phyloP scores from a whole-genome alignment of 2,888 invertebrate genomes.

The Bellardia pandia region DNA sequence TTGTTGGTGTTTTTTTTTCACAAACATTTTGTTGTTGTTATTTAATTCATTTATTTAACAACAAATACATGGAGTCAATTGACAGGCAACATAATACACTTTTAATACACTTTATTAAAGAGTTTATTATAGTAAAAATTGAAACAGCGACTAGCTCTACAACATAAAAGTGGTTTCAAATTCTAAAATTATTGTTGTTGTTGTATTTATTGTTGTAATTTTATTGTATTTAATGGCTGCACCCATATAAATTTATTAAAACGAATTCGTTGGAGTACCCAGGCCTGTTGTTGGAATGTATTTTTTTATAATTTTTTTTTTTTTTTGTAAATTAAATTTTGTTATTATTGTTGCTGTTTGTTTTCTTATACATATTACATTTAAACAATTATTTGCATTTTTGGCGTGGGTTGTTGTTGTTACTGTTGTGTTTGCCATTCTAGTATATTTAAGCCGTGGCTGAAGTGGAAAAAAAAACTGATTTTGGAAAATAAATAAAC shows the following conservation, averaged over 20 bases:
- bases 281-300: conserved; percentile 24
- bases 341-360: conserved; percentile 36
- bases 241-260: conserved; percentile 60
- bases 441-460: background rate
- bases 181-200: conserved; percentile 53
- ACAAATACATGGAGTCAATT: conserved; percentile 28
- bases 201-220: conserved; percentile 32
- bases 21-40: background rate
- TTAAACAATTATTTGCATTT: conserved; percentile 69
- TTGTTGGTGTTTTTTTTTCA: conserved; percentile 5
- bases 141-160: background rate
- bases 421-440: background rate
- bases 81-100: conserved; percentile 57
- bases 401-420: conserved; percentile 65
- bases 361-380: conserved; percentile 45
- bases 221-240: conserved; percentile 65
- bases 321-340: conserved; percentile 42
- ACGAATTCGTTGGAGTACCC: background rate
- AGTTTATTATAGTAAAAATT: conserved; percentile 48
- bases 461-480: background rate
- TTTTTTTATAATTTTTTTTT: conserved; percentile 12
- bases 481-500: background rate
- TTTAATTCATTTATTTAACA: conserved; percentile 49
- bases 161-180: conserved; percentile 33
- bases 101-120: conserved; percentile 53